phyloP scores from a whole-genome alignment of 2,797 vertebrate genomes.

The Mus spretus region DNA sequence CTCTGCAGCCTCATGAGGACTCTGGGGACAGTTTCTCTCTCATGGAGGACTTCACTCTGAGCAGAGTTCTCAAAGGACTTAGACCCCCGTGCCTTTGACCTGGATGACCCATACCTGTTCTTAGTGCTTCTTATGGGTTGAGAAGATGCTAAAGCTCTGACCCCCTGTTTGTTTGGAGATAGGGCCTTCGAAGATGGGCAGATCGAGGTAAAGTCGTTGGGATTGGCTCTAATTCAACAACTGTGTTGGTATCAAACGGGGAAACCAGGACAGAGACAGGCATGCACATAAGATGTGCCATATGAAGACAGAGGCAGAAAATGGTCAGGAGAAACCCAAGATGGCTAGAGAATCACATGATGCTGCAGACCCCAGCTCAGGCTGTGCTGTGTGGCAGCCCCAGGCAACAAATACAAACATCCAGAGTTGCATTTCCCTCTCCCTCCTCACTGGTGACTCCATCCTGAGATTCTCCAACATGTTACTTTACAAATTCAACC shows the following conservation, averaged over 20 bases:
- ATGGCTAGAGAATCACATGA: background rate
- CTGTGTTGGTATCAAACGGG: background rate
- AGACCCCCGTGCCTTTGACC: background rate
- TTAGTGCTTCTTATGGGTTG: background rate
- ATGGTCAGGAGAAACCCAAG: background rate
- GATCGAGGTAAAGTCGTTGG: background rate
- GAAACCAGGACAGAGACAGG: background rate
- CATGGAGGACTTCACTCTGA: background rate
- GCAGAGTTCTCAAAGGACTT: background rate
- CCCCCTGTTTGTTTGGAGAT: background rate
- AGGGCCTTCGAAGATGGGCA: background rate
- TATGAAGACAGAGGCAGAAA: background rate
- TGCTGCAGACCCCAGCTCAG: background rate
- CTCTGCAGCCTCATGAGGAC: background rate
- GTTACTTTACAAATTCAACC: background rate
- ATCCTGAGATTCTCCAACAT: background rate
- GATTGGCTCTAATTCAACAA: background rate
- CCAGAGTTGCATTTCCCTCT: background rate
- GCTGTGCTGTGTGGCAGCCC: no score
- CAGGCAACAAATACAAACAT: background rate
- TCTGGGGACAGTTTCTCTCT: background rate
- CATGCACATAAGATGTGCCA: fast-evolving
- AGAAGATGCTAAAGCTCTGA: background rate
- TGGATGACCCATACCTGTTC: background rate
- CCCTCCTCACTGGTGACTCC: background rate